Evolutionary conservation across 2,113 vertebrate genomes (phyloP), one percentile per base, ranked within the genome.

Genomic region (Myotis lucifugus): DNA sequence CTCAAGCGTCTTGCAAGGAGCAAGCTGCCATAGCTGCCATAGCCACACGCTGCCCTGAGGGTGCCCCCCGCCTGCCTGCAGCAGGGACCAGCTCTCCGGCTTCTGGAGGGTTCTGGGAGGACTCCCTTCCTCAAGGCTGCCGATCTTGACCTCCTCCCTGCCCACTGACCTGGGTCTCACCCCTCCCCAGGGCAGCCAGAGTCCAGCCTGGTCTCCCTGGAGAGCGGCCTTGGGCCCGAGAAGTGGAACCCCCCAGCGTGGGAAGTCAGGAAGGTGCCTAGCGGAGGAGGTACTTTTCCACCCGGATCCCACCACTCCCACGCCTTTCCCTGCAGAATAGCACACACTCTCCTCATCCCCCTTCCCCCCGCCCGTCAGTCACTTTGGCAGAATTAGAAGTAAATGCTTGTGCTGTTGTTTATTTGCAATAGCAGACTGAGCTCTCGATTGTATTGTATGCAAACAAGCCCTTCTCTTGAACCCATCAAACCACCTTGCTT

Each of bases 331-430:
- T 0, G 8, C 12, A 46, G 69, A 69, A 3, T 14, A 17, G 2
- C 8, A 42, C n/a, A 13, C 56, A 3, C 69, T 2, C 27, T 10
- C 18, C 32, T 25, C 69, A 8, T 6, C 13, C 23, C 13, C 6
- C 0, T 0, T 18, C 6, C 5, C 15, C 0, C 32, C 4, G 9
- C 25, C 8, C 15, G 27, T 13, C 61, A 0, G 0, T 19, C 12
- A 0, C 5, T 23, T 25, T 2, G 2, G 23, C 61, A 14, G 87
- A 67, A 19, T 3, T 17, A 6, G 37, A 66, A 6, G 78, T 2
- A 1, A 32, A 17, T 23, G 25, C 56, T 48, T 17, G 34, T 7
- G 46, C 56, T 23, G 4, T 11, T n/a, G 15, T 52, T 42, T 10
- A 29, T 37, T 93, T 91, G 83, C 23, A 29, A 0, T 19, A 1